These are phyloP conservation scores for Sebastes hubbsi DNA, from an alignment of 2,797 vertebrate genomes.

Conservation along the genomic window DNA sequence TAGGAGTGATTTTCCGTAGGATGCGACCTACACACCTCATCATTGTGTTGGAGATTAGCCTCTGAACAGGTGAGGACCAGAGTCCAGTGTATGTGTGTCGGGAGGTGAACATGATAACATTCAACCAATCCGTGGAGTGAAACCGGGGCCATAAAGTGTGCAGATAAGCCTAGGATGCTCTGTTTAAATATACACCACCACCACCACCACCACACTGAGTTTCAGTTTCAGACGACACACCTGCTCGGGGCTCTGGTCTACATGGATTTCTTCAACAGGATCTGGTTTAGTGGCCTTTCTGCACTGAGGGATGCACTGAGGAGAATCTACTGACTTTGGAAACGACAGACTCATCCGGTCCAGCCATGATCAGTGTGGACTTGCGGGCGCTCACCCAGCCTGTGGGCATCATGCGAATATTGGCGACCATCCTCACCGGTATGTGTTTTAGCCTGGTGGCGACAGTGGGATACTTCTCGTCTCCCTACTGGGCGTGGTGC, in stretches of 20 bases:
- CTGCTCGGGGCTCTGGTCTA: neutral
- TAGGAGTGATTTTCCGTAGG: neutral
- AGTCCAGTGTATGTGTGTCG: slow-evolving; percentile 60
- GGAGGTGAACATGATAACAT: slow-evolving; percentile 44
- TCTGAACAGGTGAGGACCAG: slow-evolving; percentile 47
- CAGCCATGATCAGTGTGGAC: slow-evolving; percentile 62
- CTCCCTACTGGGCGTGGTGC: slow-evolving; percentile 85
- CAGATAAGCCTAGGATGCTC: slow-evolving; percentile 63
- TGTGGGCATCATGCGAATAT: slow-evolving; percentile 79
- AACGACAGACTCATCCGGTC: neutral
- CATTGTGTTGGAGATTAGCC: slow-evolving; percentile 3
- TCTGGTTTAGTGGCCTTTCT: neutral
- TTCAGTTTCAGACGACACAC: slow-evolving; percentile 34
- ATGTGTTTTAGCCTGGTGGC: slow-evolving; percentile 85
- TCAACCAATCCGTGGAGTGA: slow-evolving; percentile 61
- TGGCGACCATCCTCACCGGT: slow-evolving; percentile 80
- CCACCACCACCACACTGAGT: slow-evolving; percentile 3
- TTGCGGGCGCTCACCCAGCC: slow-evolving; percentile 65
- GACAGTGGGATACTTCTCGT: accelerated
- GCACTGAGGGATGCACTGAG: neutral
- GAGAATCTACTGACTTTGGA: slow-evolving; percentile 1
- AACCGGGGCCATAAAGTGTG: slow-evolving; percentile 58
- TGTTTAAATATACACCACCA: slow-evolving; percentile 16
- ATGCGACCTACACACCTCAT: neutral
- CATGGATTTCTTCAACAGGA: slow-evolving; percentile 41